Percentiles rank a stretch among this genome's conserved stretches.
These are phyloP conservation scores for Nycticorax nycticorax DNA, from an alignment of 2,113 vertebrate genomes.

Conservation along the genomic window DNA sequence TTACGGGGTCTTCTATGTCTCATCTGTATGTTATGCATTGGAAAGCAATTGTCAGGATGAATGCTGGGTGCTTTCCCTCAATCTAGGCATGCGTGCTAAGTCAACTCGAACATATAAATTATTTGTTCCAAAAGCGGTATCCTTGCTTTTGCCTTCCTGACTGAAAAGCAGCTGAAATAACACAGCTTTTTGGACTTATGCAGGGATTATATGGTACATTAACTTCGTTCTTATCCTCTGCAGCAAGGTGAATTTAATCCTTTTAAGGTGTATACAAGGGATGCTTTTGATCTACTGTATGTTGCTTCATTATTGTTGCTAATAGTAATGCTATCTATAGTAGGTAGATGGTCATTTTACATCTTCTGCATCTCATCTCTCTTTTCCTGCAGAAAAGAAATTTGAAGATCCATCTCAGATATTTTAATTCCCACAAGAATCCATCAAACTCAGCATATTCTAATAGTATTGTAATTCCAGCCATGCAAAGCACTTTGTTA, in stretches of 20 bases:
- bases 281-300: neutral
- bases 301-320: neutral
- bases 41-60: neutral
- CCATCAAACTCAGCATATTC: neutral
- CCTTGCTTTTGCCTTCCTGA: neutral
- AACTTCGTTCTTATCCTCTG: conserved; percentile 15
- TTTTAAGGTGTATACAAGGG: neutral
- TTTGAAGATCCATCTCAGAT: neutral
- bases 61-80: neutral
- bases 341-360: neutral
- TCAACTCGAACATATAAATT: conserved; percentile 9
- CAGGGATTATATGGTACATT: neutral
- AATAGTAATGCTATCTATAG: neutral
- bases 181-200: neutral
- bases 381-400: neutral
- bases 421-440: neutral
- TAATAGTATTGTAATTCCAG: neutral
- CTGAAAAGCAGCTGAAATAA: conserved; percentile 11
- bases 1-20: neutral
- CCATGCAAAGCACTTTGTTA: neutral
- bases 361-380: neutral
- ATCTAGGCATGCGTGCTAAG: neutral
- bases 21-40: neutral
- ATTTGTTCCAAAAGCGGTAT: neutral
- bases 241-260: conserved; percentile 20